Evolutionary conservation across 1,140 invertebrate species (phyloP).

Genomic region (Cyclargus thomasi): DNA sequence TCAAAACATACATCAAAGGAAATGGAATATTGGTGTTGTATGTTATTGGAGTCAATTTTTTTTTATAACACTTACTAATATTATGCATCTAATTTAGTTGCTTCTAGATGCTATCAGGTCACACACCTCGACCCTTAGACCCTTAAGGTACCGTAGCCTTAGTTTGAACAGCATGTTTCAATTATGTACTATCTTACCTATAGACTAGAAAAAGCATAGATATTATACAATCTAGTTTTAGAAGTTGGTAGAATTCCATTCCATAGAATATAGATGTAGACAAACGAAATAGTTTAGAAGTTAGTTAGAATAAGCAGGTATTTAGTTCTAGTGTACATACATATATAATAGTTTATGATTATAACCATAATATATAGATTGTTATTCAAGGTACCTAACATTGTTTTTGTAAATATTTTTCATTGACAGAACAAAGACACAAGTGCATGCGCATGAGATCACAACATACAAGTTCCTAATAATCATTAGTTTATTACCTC

Average conservation of each 20-base stretch:
- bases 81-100: conserved; percentile 28
- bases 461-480: background rate
- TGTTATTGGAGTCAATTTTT: no score
- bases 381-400: background rate
- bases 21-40: no score
- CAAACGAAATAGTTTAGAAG: background rate
- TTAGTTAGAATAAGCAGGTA: no score
- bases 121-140: conserved; percentile 48
- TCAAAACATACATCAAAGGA: no score
- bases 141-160: background rate
- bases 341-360: no score
- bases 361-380: no score
- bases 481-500: background rate
- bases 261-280: background rate
- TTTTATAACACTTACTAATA: background rate
- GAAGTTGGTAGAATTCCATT: background rate
- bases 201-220: background rate
- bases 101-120: conserved; percentile 55
- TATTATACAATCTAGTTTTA: background rate
- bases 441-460: background rate
- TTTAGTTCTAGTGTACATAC: no score
- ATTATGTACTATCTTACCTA: background rate
- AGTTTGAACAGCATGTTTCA: conserved; percentile 6
- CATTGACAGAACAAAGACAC: background rate
- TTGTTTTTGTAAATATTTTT: background rate